Evolutionary conservation across 2,113 vertebrate species (phyloP), one percentile per base, ranked within the genome.

Genomic region (Mustelus asterias): DNA sequence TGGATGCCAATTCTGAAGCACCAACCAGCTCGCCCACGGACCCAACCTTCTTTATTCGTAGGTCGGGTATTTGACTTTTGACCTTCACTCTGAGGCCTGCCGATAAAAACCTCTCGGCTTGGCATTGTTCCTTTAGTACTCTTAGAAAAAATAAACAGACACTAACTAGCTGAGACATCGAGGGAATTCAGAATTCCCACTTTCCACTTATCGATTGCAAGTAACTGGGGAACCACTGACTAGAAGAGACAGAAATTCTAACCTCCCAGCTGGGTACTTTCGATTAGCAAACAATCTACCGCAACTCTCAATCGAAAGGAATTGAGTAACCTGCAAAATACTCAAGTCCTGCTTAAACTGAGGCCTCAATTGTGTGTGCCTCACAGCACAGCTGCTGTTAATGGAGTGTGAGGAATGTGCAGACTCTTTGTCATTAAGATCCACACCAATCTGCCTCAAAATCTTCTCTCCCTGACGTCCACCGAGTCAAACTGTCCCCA

Each of bases 101-200:
- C 86, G 58, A 48, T 58, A 88, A 60, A 90, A 60, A 60, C 24
- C 48, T 60, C 88, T 90, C 5, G 11, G 24, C 54, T 90, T 33
- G 88, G 48, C 54, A 10, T 90, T 63, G 26, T 29, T 60, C 48
- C 10, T 33, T 90, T 60, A 90, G 88, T 33, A 60, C 60, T 90
- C 88, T 54, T 54, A 33, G 48, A 90, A 90, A 54, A 89, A 90
- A 60, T 33, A 90, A 90, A 60, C 48, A 90, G 54, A 90, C 22
- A 54, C 44, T 90, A 90, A 90, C 88, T 90, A 90, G 54, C 88
- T 54, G 54, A 90, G 88, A 90, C 88, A 90, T 54, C 29, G 11
- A 90, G 88, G 88, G 88, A 90, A 90, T 90, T 90, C 88, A 60
- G 88, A 90, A 90, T 90, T 90, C 88, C 88, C 88, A 60, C 88